A percentile compares a stretch with the other conserved stretches of the same genome.
phyloP scores from a whole-genome alignment of 2,113 vertebrate species.

The Otolemur garnettii region DNA sequence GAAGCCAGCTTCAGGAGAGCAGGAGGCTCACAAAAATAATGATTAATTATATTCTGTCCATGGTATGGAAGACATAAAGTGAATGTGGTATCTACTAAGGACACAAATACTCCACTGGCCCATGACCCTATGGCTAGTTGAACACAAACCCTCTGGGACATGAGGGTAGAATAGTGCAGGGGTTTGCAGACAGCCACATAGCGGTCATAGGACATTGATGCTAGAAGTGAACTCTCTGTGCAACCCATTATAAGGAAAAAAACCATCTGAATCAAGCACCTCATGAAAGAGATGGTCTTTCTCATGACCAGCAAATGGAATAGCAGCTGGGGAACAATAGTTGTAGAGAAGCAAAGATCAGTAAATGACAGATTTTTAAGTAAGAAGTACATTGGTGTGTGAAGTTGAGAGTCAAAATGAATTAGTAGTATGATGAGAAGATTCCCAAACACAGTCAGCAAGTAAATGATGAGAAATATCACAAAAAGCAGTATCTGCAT shows the following conservation, averaged over 20 bases:
- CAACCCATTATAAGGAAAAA: constrained; percentile 62
- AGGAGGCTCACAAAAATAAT: constrained; percentile 84
- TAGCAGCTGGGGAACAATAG: constrained; percentile 76
- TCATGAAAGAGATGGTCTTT: constrained; percentile 77
- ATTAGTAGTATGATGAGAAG: constrained; percentile 75
- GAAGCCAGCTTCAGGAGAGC: constrained; percentile 79
- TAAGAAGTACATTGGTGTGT: constrained; percentile 84
- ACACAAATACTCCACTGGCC: constrained; percentile 69
- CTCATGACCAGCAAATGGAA: constrained; percentile 64
- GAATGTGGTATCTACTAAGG: constrained; percentile 73
- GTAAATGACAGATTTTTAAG: constrained; percentile 73
- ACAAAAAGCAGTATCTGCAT: constrained; percentile 68
- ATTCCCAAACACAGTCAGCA: constrained; percentile 73
- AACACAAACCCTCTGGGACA: constrained; percentile 45
- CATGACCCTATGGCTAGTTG: constrained; percentile 58
- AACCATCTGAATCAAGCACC: constrained; percentile 78
- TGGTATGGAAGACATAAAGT: constrained; percentile 73
- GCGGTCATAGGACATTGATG: constrained; percentile 80
- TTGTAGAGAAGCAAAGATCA: constrained; percentile 78
- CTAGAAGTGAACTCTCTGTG: constrained; percentile 76
- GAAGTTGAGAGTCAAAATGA: constrained; percentile 42
- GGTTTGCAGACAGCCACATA: constrained; percentile 78
- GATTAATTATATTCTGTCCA: constrained; percentile 71
- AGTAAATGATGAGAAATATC: constrained; percentile 73
- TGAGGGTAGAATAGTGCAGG: constrained; percentile 66